A percentile compares a stretch with the other conserved stretches of the same genome.
Evolutionary conservation across 2,113 vertebrate species (phyloP).

Genomic region (Anolis sagrei): DNA sequence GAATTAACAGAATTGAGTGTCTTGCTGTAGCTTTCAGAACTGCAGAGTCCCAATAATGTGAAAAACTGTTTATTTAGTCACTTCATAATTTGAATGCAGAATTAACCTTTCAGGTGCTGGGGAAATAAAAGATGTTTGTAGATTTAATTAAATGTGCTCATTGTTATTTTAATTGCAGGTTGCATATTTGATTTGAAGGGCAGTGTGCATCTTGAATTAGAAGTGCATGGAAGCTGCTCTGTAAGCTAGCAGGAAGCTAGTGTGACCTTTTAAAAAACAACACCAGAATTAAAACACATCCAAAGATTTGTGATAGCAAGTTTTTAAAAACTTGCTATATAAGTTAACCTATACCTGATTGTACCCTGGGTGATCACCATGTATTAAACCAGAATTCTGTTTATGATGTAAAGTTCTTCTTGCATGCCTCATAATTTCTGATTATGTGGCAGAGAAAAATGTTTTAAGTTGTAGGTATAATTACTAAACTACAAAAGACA

Average conservation of each 20-base stretch:
- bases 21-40: not conserved
- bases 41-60: not conserved
- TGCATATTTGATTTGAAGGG: not conserved
- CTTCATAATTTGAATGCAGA: not conserved
- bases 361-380: not conserved
- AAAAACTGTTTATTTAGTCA: not conserved
- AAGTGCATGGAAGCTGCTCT: not conserved
- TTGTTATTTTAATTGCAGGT: slow-evolving; percentile 24
- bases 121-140: not conserved
- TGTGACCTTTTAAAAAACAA: not conserved
- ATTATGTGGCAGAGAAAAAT: not conserved
- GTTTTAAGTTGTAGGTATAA: slow-evolving; percentile 11
- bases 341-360: not conserved
- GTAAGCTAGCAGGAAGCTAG: not conserved
- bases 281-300: not conserved
- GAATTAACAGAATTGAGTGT: slow-evolving; percentile 46
- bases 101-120: not conserved
- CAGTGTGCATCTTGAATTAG: not conserved
- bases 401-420: not conserved
- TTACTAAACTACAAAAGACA: not conserved
- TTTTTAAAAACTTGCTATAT: not conserved
- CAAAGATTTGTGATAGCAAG: not conserved
- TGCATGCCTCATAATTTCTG: not conserved
- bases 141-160: slow-evolving; percentile 20
- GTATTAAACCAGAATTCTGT: not conserved